phyloP scores from a whole-genome alignment of 2,797 vertebrate genomes.

The Pogonophryne albipinna region DNA sequence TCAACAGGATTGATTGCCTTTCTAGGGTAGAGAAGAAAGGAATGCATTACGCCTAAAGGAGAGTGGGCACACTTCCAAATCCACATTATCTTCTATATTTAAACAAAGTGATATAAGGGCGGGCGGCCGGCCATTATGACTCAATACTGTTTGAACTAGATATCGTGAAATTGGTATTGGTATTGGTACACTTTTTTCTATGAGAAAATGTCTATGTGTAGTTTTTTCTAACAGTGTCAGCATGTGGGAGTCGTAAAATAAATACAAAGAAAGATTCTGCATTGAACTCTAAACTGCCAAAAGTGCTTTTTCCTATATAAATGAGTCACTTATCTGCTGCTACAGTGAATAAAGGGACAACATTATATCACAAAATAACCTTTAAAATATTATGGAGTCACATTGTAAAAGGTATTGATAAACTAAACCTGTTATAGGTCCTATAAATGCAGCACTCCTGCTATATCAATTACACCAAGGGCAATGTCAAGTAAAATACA shows the following conservation, averaged over 20 bases:
- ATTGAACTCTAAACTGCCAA: conserved; percentile 5
- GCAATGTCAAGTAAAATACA: no score
- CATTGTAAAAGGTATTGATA: background rate
- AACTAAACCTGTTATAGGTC: background rate
- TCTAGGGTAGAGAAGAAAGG: conserved; percentile 30
- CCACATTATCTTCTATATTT: conserved; percentile 16
- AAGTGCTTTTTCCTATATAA: conserved; percentile 5
- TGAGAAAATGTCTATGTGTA: background rate
- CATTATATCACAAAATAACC: conserved; percentile 8
- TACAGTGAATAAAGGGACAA: background rate
- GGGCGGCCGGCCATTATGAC: background rate
- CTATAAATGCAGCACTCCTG: background rate
- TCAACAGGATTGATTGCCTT: conserved; percentile 37
- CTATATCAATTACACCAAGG: background rate
- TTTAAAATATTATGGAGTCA: background rate
- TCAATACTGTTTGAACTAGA: background rate
- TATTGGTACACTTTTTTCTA: background rate
- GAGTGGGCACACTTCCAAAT: background rate
- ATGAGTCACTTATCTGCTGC: conserved; percentile 19
- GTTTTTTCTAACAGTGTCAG: background rate
- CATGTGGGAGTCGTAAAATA: background rate
- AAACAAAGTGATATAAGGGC: background rate
- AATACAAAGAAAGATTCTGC: background rate
- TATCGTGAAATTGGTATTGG: background rate
- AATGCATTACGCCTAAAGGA: conserved; percentile 23